Evolutionary conservation across 1,140 invertebrate genomes (phyloP).

Genomic region (Hirudo medicinalis): DNA sequence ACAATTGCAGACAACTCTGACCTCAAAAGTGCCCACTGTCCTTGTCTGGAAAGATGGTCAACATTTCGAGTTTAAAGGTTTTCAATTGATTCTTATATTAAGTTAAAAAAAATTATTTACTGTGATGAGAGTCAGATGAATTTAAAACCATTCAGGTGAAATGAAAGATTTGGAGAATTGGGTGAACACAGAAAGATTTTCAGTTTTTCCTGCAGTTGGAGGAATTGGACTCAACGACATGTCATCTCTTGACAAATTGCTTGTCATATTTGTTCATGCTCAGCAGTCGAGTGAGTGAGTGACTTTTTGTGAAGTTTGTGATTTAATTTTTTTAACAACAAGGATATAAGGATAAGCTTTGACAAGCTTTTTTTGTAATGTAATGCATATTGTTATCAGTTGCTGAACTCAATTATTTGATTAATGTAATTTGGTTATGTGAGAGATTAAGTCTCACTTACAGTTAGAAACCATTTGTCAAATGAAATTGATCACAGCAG

Average conservation of each 20-base stretch:
- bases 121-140: conserved; percentile 19
- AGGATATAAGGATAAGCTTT: background rate
- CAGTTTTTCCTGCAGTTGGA: conserved; percentile 73
- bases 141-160: conserved; percentile 37
- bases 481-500: background rate
- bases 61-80: conserved; percentile 58
- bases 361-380: background rate
- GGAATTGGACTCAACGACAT: conserved; percentile 36
- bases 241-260: conserved; percentile 30
- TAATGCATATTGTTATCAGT: background rate
- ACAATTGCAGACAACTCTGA: conserved; percentile 9
- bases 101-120: conserved; percentile 11
- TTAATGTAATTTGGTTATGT: background rate
- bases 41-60: conserved; percentile 69
- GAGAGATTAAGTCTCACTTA: background rate
- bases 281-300: conserved; percentile 17
- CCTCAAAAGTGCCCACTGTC: conserved; percentile 40
- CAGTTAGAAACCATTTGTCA: background rate
- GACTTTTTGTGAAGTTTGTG: background rate
- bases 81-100: conserved; percentile 8
- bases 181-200: conserved; percentile 79
- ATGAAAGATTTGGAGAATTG: conserved; percentile 53
- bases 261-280: conserved; percentile 33
- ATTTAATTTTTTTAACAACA: background rate
- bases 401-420: background rate